phyloP scores from a whole-genome alignment of 2,113 vertebrate species.

The Dryoscopus gambensis region DNA sequence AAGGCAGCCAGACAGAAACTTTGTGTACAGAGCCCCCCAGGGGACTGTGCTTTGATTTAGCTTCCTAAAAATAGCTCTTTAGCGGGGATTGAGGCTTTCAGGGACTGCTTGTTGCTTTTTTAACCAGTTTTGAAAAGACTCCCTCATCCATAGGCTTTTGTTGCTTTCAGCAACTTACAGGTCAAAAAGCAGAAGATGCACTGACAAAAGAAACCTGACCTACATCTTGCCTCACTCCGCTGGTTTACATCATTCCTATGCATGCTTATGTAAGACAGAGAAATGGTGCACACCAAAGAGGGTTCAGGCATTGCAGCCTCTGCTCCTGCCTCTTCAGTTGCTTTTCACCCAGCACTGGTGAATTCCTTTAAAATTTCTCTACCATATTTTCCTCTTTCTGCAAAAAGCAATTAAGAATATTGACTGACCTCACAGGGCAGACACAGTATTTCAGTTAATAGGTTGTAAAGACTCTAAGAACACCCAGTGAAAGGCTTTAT shows the following conservation, averaged over 20 bases:
- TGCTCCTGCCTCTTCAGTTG: background rate
- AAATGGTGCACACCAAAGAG: background rate
- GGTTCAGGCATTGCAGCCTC: background rate
- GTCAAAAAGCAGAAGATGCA: background rate
- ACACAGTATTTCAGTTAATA: background rate
- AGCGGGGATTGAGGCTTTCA: background rate
- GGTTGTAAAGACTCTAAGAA: background rate
- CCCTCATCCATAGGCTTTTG: background rate
- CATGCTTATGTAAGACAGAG: background rate
- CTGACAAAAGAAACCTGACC: background rate
- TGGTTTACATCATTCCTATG: background rate
- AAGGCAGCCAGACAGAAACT: background rate
- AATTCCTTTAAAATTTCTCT: background rate
- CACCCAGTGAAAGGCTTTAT: background rate
- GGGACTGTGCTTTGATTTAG: background rate
- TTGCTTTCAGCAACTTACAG: background rate
- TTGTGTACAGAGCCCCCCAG: background rate
- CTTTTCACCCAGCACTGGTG: background rate
- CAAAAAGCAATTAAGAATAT: background rate
- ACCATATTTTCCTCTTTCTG: background rate
- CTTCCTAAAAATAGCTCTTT: conserved; percentile 5
- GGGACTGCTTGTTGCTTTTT: background rate
- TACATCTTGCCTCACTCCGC: background rate
- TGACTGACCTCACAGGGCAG: background rate
- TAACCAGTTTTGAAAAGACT: background rate